These are phyloP conservation scores for Augiades crinisus DNA, from an alignment of 2,888 invertebrate genomes.

Conservation along the genomic window DNA sequence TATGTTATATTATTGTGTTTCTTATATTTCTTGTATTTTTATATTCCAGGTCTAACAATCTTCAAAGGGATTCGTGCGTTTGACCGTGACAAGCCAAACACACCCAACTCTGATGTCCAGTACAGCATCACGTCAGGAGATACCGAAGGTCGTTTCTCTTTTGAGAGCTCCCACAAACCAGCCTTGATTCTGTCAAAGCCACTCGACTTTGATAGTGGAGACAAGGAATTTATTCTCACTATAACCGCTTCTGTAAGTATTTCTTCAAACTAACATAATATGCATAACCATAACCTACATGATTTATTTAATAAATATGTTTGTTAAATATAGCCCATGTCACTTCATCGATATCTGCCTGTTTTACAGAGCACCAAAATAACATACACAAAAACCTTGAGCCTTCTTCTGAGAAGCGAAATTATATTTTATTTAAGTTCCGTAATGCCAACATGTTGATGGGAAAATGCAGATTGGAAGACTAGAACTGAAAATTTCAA, in stretches of 20 bases:
- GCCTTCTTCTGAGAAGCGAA: too few relatives aligned
- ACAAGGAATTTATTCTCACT: conserved; percentile 87
- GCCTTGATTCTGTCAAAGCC: conserved; percentile 86
- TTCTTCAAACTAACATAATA: neutral
- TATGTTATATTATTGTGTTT: too few relatives aligned
- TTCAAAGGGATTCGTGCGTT: conserved; percentile 90
- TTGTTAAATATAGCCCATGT: too few relatives aligned
- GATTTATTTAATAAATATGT: too few relatives aligned
- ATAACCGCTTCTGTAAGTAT: conserved; percentile 87
- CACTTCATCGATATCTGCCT: too few relatives aligned
- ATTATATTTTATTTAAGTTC: too few relatives aligned
- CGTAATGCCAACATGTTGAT: too few relatives aligned
- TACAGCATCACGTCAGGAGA: conserved; percentile 89
- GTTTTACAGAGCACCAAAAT: too few relatives aligned
- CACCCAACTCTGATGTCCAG: conserved; percentile 92
- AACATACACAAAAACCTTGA: too few relatives aligned
- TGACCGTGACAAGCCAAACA: conserved; percentile 93
- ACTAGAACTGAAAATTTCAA: too few relatives aligned
- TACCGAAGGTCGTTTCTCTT: conserved; percentile 86
- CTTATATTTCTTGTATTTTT: too few relatives aligned
- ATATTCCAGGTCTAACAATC: conserved; percentile 88
- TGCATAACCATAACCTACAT: neutral
- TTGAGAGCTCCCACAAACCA: conserved; percentile 91
- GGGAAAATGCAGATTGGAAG: too few relatives aligned
- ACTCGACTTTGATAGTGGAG: conserved; percentile 91